Percentiles rank a stretch among this genome's conserved stretches.
Evolutionary conservation across 1,140 invertebrate species (phyloP).

Genomic region (Orius insidiosus): DNA sequence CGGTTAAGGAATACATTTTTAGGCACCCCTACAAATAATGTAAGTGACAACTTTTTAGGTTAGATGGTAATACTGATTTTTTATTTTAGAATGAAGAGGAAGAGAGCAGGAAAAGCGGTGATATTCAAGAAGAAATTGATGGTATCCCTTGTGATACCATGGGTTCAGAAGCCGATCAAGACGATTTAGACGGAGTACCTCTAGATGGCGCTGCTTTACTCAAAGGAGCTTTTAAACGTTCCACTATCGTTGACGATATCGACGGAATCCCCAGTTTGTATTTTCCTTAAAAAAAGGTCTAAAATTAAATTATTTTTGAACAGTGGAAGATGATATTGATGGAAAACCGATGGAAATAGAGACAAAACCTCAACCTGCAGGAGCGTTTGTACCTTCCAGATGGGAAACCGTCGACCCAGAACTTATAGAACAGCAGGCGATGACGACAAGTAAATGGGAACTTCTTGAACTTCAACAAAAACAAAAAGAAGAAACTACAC

Average conservation of each 20-base stretch:
- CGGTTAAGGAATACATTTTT: constrained; percentile 83
- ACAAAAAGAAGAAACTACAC: constrained; percentile 6
- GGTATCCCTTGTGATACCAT: constrained; percentile 8
- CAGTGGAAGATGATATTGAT: constrained; percentile 68
- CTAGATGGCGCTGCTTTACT: constrained; percentile 65
- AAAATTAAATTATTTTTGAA: background rate
- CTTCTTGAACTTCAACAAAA: constrained; percentile 33
- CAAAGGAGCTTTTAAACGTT: constrained; percentile 41
- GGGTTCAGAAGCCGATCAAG: constrained; percentile 35
- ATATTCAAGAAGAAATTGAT: constrained; percentile 1
- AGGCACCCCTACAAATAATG: constrained; percentile 28
- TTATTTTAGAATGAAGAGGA: too few species aligned
- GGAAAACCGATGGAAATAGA: constrained; percentile 46
- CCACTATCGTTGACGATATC: constrained; percentile 38
- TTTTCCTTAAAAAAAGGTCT: background rate
- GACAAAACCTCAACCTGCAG: constrained; percentile 25
- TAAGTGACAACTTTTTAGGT: too few species aligned
- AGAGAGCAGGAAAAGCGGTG: too few species aligned
- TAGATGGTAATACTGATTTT: background rate
- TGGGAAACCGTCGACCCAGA: constrained; percentile 92
- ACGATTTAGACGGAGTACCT: constrained; percentile 62
- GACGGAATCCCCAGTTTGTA: constrained; percentile 50
- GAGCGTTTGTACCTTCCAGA: constrained; percentile 70
- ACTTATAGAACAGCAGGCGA: constrained; percentile 67
- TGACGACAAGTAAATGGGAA: constrained; percentile 81